Percentiles rank a stretch among this genome's conserved stretches.
Conservation (phyloP, 2,797 vertebrate species). For the Thamnophis elegans region DNA sequence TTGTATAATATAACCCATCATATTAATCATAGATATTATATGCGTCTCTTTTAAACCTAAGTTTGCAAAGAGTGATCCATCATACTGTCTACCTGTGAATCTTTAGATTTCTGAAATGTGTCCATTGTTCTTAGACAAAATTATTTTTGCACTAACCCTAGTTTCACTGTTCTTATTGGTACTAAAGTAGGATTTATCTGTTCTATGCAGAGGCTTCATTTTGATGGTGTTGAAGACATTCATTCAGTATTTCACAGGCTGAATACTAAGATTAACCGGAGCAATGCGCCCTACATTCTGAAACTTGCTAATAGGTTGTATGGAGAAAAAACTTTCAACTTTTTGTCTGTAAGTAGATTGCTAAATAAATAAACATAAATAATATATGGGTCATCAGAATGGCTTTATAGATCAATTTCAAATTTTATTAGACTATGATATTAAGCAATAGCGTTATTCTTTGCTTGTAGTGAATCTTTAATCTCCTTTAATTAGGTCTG, state of each 20-base stretch:
- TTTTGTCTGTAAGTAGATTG: slow-evolving; percentile 73
- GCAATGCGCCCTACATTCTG: slow-evolving; percentile 76
- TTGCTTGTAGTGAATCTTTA: background rate
- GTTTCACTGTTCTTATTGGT: background rate
- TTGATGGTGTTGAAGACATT: slow-evolving; percentile 70
- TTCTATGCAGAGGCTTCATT: slow-evolving; percentile 67
- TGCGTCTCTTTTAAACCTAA: background rate
- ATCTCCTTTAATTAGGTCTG: background rate
- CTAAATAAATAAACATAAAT: background rate
- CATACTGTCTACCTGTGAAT: background rate
- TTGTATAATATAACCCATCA: background rate
- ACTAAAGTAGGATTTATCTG: background rate
- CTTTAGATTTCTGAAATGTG: background rate
- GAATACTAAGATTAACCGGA: slow-evolving; percentile 78
- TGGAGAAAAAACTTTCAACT: slow-evolving; percentile 82
- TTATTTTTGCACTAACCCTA: background rate
- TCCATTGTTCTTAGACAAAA: background rate
- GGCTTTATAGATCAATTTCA: background rate
- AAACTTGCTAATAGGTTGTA: slow-evolving; percentile 87
- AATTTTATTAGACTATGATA: background rate
- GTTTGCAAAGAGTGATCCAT: background rate
- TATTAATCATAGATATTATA: background rate
- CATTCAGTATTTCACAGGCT: slow-evolving; percentile 81
- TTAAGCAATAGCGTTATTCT: background rate
- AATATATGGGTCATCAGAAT: background rate